These are phyloP conservation scores for Enteromius thamalakanensis DNA, from an alignment of 2,797 vertebrate genomes.

Conservation along the genomic window DNA sequence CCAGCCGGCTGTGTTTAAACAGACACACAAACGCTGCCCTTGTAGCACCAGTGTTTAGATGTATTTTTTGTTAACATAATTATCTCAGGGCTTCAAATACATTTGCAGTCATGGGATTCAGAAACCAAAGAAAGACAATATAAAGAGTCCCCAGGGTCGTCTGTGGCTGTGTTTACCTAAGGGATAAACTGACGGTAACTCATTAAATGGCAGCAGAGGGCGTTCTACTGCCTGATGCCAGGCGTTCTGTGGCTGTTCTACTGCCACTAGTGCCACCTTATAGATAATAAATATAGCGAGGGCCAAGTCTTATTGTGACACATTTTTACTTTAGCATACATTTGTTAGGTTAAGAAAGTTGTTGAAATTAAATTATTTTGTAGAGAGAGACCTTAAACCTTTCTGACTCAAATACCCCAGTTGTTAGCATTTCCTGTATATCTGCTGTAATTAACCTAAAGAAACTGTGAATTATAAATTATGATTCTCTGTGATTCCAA, in stretches of 20 bases:
- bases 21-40: constrained; percentile 17
- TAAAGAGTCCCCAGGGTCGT: neutral
- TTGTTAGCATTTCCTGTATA: neutral
- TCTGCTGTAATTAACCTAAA: neutral
- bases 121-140: constrained; percentile 28
- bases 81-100: constrained; percentile 11
- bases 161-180: neutral
- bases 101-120: constrained; percentile 14
- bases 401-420: neutral
- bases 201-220: constrained; percentile 41
- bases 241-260: constrained; percentile 3
- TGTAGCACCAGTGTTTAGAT: constrained; percentile 24
- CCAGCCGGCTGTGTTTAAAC: neutral
- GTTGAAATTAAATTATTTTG: neutral
- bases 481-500: neutral
- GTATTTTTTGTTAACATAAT: constrained; percentile 1
- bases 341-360: neutral
- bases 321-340: neutral
- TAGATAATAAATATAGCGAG: neutral
- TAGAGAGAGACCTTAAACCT: neutral
- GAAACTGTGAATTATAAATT: neutral
- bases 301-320: neutral
- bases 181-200: constrained; percentile 10
- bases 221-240: constrained; percentile 42
- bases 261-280: neutral